Conservation (phyloP, 2,113 vertebrate species). For the Indicator indicator region DNA sequence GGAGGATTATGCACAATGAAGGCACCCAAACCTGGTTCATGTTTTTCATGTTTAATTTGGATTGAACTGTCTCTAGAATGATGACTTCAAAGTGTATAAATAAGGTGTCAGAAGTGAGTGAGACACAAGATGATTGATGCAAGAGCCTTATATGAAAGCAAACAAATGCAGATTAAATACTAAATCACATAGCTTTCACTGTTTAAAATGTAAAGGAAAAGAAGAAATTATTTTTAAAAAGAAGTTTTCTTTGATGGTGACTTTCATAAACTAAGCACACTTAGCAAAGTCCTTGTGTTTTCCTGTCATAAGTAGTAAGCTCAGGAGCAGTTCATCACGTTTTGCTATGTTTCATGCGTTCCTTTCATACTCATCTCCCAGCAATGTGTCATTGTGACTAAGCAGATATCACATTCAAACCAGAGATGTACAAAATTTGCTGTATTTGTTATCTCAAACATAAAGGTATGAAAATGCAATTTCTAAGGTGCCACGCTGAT, state of each 20-base stretch:
- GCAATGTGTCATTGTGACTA: neutral
- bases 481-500: neutral
- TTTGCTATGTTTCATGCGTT: neutral
- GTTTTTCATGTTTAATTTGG: too few relatives aligned
- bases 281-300: neutral
- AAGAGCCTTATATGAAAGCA: too few relatives aligned
- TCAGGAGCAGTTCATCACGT: neutral
- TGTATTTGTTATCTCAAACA: neutral
- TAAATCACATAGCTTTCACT: neutral
- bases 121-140: too few relatives aligned
- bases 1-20: too few relatives aligned
- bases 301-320: neutral
- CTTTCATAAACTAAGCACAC: neutral
- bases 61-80: too few relatives aligned
- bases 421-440: neutral
- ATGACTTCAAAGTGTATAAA: too few relatives aligned
- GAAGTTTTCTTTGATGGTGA: neutral
- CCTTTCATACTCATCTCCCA: neutral
- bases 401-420: neutral
- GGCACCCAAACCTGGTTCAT: too few relatives aligned
- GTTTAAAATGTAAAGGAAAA: neutral
- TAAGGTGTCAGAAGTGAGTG: too few relatives aligned
- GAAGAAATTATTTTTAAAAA: neutral
- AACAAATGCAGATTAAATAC: neutral
- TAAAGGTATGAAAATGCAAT: neutral